phyloP scores from a whole-genome alignment of 2,797 vertebrate species.

The Bryconaethiops microstoma region DNA sequence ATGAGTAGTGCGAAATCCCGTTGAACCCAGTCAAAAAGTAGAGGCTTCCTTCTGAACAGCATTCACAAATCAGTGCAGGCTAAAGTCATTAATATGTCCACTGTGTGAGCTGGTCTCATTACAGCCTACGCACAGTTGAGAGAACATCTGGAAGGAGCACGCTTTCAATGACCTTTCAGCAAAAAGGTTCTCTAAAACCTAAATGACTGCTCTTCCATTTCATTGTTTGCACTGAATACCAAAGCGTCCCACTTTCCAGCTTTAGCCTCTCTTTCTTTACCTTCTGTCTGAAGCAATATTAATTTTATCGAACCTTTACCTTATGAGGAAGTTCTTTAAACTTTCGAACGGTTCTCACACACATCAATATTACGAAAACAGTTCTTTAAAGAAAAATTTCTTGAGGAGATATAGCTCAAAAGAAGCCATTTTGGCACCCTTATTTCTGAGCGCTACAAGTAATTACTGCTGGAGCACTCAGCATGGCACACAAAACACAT shows the following conservation, averaged over 20 bases:
- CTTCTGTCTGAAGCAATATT: background rate
- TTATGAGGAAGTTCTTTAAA: background rate
- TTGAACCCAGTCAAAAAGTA: constrained; percentile 32
- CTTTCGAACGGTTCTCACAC: background rate
- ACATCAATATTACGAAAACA: background rate
- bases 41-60: constrained; percentile 29
- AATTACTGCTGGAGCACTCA: constrained; percentile 26
- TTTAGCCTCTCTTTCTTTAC: constrained; percentile 10
- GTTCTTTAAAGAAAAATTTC: background rate
- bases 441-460: background rate
- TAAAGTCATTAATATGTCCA: constrained; percentile 48
- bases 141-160: constrained; percentile 48
- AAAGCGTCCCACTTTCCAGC: constrained; percentile 23
- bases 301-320: background rate
- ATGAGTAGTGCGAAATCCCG: constrained; percentile 54
- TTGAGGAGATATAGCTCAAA: background rate
- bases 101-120: constrained; percentile 52
- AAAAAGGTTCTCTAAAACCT: constrained; percentile 41
- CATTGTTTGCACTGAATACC: constrained; percentile 55
- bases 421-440: background rate
- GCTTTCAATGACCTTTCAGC: constrained; percentile 53
- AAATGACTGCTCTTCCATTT: constrained; percentile 37
- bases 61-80: constrained; percentile 35
- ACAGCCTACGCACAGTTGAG: constrained; percentile 37
- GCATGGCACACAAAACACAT: constrained; percentile 39